Base-by-base conservation (phyloP, 2,888 invertebrate species). In the Lepidocyrtinus sp. region DNA sequence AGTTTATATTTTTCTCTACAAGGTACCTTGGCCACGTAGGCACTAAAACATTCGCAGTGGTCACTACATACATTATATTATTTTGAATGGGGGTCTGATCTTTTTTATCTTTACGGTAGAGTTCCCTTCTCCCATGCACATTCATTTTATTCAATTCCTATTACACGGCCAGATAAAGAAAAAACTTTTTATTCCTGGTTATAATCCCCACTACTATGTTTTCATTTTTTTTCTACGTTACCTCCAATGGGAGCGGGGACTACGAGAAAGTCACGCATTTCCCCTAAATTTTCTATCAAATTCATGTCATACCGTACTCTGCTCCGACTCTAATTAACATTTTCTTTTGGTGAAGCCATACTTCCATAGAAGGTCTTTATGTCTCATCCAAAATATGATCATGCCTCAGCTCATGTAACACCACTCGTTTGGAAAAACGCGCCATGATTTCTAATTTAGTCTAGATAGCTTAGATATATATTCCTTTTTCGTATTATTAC, bases 141-240 rank as follows among this genome's bases (percentile, higher is more conserved):
- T 59, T n/a, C 59, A 59, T 59, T 59, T 22, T 59, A 21, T 59
- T 59, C 59, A 59, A 59, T 59, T 59, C 22, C 59, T 12, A 2
- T 50, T 50, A 15, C n/a, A 59, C 59, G 21, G 21, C 59, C 2
- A 59, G 2, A 21, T n/a, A 21, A 50, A 12, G 50, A 2, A 17
- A 50, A 50, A 50, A 50, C 50, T 50, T 50, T n/a, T 50, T 59
- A 59, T 59, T 59, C n/a, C 19, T n/a, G 59, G 22, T 59, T 59
- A 59, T 21, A 59, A 21, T 59, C 59, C 59, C 7, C 17, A 21
- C 59, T 21, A n/a, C 50, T 17, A 50, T 50, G 50, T 50, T 50
- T 50, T 17, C 17, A 50, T 50, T 50, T n/a, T 50, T 50, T 50
- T 12, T 12, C 17, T 50, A 2, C 50, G 17, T 50, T 50, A n/a